phyloP scores from a whole-genome alignment of 2,113 vertebrate genomes.

The Paradisaea rubra region DNA sequence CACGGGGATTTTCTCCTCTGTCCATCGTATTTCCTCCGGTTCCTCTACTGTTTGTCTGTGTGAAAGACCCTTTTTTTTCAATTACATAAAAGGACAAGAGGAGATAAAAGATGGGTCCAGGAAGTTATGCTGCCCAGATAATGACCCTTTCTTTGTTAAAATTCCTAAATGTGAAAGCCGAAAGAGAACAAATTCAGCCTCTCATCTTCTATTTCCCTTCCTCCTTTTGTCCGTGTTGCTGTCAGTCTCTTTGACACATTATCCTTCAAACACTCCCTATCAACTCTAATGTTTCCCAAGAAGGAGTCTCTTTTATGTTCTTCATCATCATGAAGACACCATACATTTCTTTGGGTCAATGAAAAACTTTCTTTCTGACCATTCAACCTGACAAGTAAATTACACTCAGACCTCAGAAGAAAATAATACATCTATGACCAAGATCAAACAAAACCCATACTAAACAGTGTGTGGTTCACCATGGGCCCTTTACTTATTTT shows the following conservation, averaged over 20 bases:
- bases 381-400: constrained; percentile 67
- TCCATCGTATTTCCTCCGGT: not conserved
- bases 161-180: constrained; percentile 38
- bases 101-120: constrained; percentile 56
- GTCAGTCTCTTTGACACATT: constrained; percentile 46
- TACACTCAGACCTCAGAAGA: constrained; percentile 48
- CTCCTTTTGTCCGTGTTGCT: constrained; percentile 47
- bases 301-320: constrained; percentile 55
- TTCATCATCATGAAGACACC: constrained; percentile 45
- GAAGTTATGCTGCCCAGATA: constrained; percentile 54
- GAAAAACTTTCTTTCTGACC: constrained; percentile 50
- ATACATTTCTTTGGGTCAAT: constrained; percentile 59
- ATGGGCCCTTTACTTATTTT: not conserved
- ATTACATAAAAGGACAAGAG: constrained; percentile 43
- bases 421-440: constrained; percentile 14
- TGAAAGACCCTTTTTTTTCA: constrained; percentile 7
- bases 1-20: not conserved
- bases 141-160: constrained; percentile 49
- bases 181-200: constrained; percentile 38
- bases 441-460: constrained; percentile 32
- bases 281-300: constrained; percentile 57
- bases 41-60: not conserved
- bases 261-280: constrained; percentile 62
- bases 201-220: constrained; percentile 44
- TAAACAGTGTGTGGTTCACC: constrained; percentile 31